A percentile compares a stretch with the other conserved stretches of the same genome.
These are phyloP conservation scores for Thripadectes ignobilis DNA, from an alignment of 2,797 vertebrate genomes.

Conservation along the genomic window DNA sequence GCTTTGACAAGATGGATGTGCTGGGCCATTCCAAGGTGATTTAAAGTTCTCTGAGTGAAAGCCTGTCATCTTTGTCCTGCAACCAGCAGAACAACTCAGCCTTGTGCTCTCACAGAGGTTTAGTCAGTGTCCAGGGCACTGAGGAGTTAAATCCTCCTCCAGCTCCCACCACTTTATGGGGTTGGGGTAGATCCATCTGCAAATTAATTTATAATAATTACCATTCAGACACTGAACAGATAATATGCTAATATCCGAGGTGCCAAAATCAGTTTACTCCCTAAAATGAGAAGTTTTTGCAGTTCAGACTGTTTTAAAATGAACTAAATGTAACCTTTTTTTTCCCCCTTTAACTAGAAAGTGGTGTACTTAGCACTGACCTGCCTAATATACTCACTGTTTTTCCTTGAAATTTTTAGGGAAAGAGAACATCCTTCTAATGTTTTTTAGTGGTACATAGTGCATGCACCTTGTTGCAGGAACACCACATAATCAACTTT, in stretches of 20 bases:
- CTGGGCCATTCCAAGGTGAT: not conserved
- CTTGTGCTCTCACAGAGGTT: not conserved
- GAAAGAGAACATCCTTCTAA: not conserved
- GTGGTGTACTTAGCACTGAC: not conserved
- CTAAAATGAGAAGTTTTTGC: not conserved
- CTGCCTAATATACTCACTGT: not conserved
- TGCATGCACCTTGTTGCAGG: not conserved
- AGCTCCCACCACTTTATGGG: not conserved
- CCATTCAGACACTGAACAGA: not conserved
- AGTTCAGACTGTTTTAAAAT: not conserved
- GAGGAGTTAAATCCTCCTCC: not conserved
- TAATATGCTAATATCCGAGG: not conserved
- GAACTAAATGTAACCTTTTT: not conserved
- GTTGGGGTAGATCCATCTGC: not conserved
- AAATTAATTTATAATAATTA: not conserved
- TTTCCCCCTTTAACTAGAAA: not conserved
- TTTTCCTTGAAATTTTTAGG: not conserved
- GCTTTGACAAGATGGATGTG: not conserved
- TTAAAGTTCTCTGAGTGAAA: not conserved
- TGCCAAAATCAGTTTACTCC: not conserved
- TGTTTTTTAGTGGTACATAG: not conserved
- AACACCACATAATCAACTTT: not conserved
- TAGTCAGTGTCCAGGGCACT: not conserved
- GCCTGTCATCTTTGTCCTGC: not conserved
- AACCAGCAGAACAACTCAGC: not conserved